Evolutionary conservation across 1,140 invertebrate species (phyloP).

Genomic region (Drosophila pseudoananassae): DNA sequence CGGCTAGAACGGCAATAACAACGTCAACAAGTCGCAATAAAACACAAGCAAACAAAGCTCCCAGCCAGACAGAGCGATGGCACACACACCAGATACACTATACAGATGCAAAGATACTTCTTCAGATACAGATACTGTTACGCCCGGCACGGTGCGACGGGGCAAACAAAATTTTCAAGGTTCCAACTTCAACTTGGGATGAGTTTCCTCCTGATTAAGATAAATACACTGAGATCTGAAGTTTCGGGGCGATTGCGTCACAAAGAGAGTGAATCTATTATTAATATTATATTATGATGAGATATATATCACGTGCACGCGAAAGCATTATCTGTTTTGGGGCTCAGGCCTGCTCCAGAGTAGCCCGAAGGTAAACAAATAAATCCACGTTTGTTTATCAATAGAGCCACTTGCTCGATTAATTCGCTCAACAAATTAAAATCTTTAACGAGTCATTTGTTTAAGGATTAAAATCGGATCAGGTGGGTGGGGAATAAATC

Average conservation of each 20-base stretch:
- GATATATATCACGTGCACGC: conserved; percentile 17
- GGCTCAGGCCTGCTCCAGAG: no score
- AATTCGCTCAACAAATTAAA: conserved; percentile 12
- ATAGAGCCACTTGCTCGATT: conserved; percentile 9
- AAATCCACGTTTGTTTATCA: conserved; percentile 15
- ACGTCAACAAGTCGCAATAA: conserved; percentile 70
- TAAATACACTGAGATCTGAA: conserved; percentile 30
- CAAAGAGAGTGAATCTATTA: not conserved
- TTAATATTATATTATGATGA: conserved; percentile 16
- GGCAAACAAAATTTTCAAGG: conserved; percentile 51
- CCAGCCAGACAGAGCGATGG: conserved; percentile 18
- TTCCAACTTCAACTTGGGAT: conserved; percentile 15
- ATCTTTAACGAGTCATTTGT: conserved; percentile 14
- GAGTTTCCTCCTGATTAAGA: conserved; percentile 44
- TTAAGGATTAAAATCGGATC: conserved; percentile 22
- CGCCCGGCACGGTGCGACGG: conserved; percentile 32
- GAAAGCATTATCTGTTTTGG: conserved; percentile 4
- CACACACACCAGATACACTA: conserved; percentile 7
- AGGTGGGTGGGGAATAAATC: conserved; percentile 10
- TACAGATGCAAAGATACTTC: conserved; percentile 19
- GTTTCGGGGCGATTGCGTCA: conserved; percentile 35
- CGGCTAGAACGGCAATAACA: conserved; percentile 25
- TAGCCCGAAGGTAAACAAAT: conserved; percentile 19
- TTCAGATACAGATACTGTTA: not conserved
- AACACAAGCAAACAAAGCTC: conserved; percentile 53